phyloP scores from a whole-genome alignment of 2,113 vertebrate genomes.

The Crypturellus undulatus region DNA sequence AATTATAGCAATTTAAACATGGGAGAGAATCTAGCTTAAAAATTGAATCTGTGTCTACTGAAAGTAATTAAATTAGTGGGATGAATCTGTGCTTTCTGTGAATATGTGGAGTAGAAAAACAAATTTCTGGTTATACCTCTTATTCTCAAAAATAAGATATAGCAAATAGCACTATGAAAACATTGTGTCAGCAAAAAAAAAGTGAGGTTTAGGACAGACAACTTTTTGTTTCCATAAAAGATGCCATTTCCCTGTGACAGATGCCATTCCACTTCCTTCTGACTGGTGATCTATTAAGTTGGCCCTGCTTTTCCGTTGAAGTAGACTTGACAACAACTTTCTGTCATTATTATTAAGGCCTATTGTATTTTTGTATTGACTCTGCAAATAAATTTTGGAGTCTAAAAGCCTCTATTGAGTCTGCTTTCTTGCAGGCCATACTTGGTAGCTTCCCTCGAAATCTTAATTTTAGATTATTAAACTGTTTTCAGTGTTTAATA shows the following conservation, averaged over 20 bases:
- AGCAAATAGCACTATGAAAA: not conserved
- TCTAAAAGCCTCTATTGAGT: not conserved
- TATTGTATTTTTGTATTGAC: not conserved
- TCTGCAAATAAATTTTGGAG: not conserved
- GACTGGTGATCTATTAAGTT: not conserved
- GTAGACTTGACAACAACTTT: not conserved
- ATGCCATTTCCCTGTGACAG: not conserved
- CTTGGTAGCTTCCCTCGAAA: not conserved
- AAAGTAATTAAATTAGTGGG: not conserved
- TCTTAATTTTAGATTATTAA: not conserved
- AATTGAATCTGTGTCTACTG: not conserved
- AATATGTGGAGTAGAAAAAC: not conserved
- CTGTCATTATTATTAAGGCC: not conserved
- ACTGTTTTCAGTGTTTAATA: not conserved
- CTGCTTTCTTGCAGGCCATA: not conserved
- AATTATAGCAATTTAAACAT: not conserved
- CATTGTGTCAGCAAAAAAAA: not conserved
- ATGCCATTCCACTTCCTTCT: not conserved
- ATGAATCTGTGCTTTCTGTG: not conserved
- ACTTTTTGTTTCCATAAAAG: not conserved
- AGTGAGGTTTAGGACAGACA: not conserved
- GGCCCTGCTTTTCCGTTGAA: not conserved
- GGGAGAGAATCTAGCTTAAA: not conserved
- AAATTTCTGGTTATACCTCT: not conserved
- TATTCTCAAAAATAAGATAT: not conserved